These are phyloP conservation scores for Thymallus thymallus DNA, from an alignment of 2,113 vertebrate genomes.

Conservation along the genomic window DNA sequence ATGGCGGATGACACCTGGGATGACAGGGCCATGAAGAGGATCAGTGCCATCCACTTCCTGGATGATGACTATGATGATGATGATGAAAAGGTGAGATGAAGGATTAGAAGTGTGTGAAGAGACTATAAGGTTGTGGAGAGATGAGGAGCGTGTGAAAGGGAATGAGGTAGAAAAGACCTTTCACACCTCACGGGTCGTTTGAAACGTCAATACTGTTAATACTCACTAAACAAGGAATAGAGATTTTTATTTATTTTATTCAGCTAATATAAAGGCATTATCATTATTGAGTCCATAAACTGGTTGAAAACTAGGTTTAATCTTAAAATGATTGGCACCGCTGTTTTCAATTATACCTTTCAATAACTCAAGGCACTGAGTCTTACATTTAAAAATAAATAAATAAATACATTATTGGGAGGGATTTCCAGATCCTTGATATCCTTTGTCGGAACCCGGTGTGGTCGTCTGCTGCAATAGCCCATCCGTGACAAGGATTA, in stretches of 20 bases:
- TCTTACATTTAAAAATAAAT: too few species aligned
- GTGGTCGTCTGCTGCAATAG: too few species aligned
- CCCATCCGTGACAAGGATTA: too few species aligned
- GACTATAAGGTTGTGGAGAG: not conserved
- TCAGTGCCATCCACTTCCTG: slow-evolving; percentile 93
- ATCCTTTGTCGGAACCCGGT: too few species aligned
- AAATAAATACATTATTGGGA: too few species aligned
- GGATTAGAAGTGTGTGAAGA: not conserved
- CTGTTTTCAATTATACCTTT: too few species aligned
- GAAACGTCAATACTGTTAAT: not conserved
- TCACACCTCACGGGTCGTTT: not conserved
- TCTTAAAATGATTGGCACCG: not conserved
- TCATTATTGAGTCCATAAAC: not conserved
- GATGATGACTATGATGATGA: slow-evolving; percentile 91
- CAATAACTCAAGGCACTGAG: too few species aligned
- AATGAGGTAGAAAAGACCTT: not conserved
- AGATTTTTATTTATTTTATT: not conserved
- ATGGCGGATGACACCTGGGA: slow-evolving; percentile 90
- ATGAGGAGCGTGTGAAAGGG: not conserved
- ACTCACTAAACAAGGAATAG: not conserved
- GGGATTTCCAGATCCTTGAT: too few species aligned
- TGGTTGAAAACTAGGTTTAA: not conserved
- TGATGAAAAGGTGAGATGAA: slow-evolving; percentile 80
- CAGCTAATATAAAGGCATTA: not conserved
- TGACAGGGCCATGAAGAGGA: slow-evolving; percentile 80